These are phyloP conservation scores for Azorinus chamasolen DNA, from an alignment of 2,888 invertebrate genomes.

Conservation along the genomic window DNA sequence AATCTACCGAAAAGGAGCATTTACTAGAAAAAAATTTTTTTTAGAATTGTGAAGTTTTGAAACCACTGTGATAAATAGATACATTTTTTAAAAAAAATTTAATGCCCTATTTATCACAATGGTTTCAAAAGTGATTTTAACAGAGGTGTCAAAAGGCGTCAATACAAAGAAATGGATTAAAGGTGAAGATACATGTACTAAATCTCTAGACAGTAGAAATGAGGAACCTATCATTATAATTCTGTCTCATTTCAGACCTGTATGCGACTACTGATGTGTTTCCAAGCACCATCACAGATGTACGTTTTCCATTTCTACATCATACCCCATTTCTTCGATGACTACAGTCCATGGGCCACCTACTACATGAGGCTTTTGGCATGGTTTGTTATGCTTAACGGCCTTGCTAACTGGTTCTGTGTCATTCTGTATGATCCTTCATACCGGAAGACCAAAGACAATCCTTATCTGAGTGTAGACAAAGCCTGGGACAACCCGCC, in stretches of 20 bases:
- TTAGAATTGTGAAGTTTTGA: too few relatives aligned
- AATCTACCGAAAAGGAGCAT: too few relatives aligned
- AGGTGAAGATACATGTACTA: too few relatives aligned
- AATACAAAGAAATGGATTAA: too few relatives aligned
- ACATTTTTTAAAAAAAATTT: too few relatives aligned
- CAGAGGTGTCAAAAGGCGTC: too few relatives aligned
- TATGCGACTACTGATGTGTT: slow-evolving; percentile 63
- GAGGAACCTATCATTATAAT: too few relatives aligned
- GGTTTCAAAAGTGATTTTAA: too few relatives aligned
- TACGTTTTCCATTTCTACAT: slow-evolving; percentile 69
- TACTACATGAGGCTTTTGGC: slow-evolving; percentile 74
- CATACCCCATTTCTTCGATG: slow-evolving; percentile 67
- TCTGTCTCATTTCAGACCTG: slow-evolving; percentile 38
- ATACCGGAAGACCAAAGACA: slow-evolving; percentile 53
- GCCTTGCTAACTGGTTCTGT: slow-evolving; percentile 75
- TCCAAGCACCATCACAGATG: slow-evolving; percentile 72
- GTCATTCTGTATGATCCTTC: slow-evolving; percentile 70
- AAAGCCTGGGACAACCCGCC: slow-evolving; percentile 51
- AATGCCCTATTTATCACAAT: too few relatives aligned
- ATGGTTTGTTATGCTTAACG: slow-evolving; percentile 67
- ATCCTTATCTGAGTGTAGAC: slow-evolving; percentile 46
- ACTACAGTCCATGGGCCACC: slow-evolving; percentile 67
- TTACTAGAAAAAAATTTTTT: too few relatives aligned
- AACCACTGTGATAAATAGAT: too few relatives aligned
- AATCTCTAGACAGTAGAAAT: too few relatives aligned